Evolutionary conservation across 2,888 invertebrate genomes (phyloP).

Genomic region (Dryocosmus kuriphilus): DNA sequence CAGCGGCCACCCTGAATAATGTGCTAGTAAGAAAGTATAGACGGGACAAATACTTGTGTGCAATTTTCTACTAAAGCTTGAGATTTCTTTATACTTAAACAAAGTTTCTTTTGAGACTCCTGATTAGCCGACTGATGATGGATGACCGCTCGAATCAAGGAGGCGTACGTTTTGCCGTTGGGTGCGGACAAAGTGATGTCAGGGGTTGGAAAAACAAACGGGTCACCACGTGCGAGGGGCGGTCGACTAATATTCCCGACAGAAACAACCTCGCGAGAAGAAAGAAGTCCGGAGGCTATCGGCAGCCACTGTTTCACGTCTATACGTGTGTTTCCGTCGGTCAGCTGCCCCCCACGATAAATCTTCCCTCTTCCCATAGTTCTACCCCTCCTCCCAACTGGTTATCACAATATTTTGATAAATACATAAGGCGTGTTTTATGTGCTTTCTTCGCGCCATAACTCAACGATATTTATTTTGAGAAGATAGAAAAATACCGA

Average conservation of each 20-base stretch:
- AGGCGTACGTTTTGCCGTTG: slow-evolving; percentile 30
- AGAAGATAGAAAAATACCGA: slow-evolving; percentile 71
- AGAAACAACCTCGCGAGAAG: slow-evolving; percentile 37
- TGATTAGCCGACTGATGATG: slow-evolving; percentile 27
- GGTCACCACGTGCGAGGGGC: slow-evolving; percentile 37
- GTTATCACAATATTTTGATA: slow-evolving; percentile 77
- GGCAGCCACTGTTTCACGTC: slow-evolving; percentile 47
- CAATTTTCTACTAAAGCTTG: neutral
- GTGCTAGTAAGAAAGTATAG: no score
- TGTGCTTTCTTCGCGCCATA: slow-evolving; percentile 66
- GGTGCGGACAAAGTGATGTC: slow-evolving; percentile 33
- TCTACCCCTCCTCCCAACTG: slow-evolving; percentile 56
- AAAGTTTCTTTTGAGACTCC: neutral
- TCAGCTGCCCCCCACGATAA: slow-evolving; percentile 62
- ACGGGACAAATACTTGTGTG: no score
- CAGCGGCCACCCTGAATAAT: no score
- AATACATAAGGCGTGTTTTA: slow-evolving; percentile 73
- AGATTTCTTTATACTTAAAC: neutral
- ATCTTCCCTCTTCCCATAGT: slow-evolving; percentile 54
- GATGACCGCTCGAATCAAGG: slow-evolving; percentile 28
- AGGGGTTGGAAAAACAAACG: slow-evolving; percentile 39
- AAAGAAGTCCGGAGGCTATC: slow-evolving; percentile 41
- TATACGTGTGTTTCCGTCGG: slow-evolving; percentile 58
- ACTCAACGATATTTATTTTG: slow-evolving; percentile 73
- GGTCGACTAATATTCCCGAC: slow-evolving; percentile 35